Base-by-base conservation (phyloP, 2,888 invertebrate genomes). In the Plebejus melissa region DNA sequence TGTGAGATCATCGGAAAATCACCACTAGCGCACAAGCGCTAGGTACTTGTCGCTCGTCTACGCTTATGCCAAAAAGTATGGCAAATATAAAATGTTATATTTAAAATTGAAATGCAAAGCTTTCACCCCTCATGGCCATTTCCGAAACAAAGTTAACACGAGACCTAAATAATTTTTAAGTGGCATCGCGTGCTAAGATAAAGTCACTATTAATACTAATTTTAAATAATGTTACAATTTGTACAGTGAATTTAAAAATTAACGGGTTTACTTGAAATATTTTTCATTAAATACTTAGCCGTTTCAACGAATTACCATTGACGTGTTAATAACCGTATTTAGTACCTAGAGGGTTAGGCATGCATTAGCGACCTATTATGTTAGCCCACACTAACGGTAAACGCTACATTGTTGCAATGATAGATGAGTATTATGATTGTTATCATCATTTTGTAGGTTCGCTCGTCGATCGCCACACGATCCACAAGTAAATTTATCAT, bases 41-140 rank as follows among this genome's bases (percentile, higher is more conserved):
- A 22, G 22, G 22, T 22, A 22, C 22, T 22, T 22, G 22, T 22
- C 54, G 16, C 54, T 54, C 4, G 5, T 54, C 0, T 16, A 4
- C 54, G 54, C 54, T 9, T 41, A 41, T 46, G 11, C 46, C 2
- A 9, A 46, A 11, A 46, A 46, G 46, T 46, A 22, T 7, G n/a
- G n/a, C 86, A 88, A 58, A 58, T n/a, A 57, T 57, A 6, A n/a
- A 58, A 58, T 60, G 11, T 28, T 60, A 11, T 4, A 28, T 28
- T 60, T 7, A 9, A 28, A 60, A 60, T 60, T 60, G 28, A 88
- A 85, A 88, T 88, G 87, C 83, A 86, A 90, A 65, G 3, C 65
- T 65, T 65, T 65, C 32, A 36, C 65, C 60, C 28, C 72, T 71
- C 75, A 32, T 36, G 65, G 32, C 60, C 60, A 60, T 9, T 60